Base-by-base conservation (phyloP, 2,888 invertebrate genomes). In the Romanomermis culicivorax region DNA sequence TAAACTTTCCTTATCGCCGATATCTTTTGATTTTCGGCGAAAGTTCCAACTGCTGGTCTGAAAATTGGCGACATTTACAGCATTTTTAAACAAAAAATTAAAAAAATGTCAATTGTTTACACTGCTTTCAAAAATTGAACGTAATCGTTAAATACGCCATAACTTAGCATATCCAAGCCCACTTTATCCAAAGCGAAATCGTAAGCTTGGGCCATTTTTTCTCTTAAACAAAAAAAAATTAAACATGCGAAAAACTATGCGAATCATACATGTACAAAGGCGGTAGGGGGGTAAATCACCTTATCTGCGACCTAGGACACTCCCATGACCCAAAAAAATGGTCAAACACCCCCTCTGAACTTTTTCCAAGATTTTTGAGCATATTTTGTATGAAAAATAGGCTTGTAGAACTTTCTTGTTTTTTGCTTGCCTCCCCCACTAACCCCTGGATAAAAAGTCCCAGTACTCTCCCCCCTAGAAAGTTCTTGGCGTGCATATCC, bases 151-250 rank as follows among this genome's bases (percentile, higher is more conserved):
- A 95, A 99, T 58, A 99, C 85, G 7, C 84, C 81, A 70, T 85
- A 89, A 0, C 93, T 87, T 73, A 89, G 86, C 62, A 93, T 83
- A 68, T 99, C 97, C 80, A 97, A 82, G 0, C 97, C 97, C 61
- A 99, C 93, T 73, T 95, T 93, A 60, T 97, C 97, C 60, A 99
- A 73, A 0, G 97, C 95, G 72, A 97, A 97, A 72, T 99, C 95
- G 70, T 95, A 99, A 0, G 97, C 95, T 70, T 97, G 91, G 0
- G 95, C 95, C 85, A 99, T 86, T 75, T 93, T 95, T 71, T 97
- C 97, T 68, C 95, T 91, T 68, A 56, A 63, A 60, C 4, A 53
- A 52, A 11, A 52, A 51, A n/a, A 51, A 17, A 30, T 20, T 7
- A 49, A 52, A 52, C 20, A 14, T 29, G n/a, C 27, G 30, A 24